phyloP scores from a whole-genome alignment of 2,797 vertebrate species.

The Sciurus vulgaris region DNA sequence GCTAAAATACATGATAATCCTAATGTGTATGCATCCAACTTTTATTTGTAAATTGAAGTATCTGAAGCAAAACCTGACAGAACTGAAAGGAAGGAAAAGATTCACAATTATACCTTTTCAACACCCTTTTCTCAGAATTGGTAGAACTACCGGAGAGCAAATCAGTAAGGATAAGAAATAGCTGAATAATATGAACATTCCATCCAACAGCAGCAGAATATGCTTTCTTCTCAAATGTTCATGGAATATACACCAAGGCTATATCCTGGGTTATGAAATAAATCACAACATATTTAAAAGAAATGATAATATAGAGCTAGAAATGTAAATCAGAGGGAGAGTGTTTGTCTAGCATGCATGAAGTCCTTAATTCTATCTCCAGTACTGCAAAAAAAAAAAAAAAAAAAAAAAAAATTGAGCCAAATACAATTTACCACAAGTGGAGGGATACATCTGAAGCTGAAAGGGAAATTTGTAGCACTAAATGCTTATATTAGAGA shows the following conservation, averaged over 20 bases:
- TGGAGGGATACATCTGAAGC: not conserved
- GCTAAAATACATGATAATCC: not conserved
- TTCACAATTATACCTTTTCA: not conserved
- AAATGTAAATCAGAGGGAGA: not conserved
- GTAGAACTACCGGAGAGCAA: not conserved
- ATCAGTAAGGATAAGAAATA: conserved; percentile 11
- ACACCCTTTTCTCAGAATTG: not conserved
- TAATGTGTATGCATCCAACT: not conserved
- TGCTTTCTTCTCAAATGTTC: not conserved
- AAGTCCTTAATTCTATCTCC: not conserved
- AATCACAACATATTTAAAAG: not conserved
- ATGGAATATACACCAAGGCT: not conserved
- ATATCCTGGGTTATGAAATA: not conserved
- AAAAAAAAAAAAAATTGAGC: not conserved
- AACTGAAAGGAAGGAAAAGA: conserved; percentile 20
- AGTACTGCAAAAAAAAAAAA: not conserved
- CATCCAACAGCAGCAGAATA: not conserved
- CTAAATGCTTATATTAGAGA: not conserved
- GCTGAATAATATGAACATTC: not conserved
- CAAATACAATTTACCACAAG: not conserved
- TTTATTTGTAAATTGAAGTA: not conserved
- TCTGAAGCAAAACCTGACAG: conserved; percentile 14
- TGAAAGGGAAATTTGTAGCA: not conserved
- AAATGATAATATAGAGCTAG: not conserved
- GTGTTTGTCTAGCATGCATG: not conserved